Conservation (phyloP, 2,113 vertebrate genomes). For the Formicarius rufipectus region DNA sequence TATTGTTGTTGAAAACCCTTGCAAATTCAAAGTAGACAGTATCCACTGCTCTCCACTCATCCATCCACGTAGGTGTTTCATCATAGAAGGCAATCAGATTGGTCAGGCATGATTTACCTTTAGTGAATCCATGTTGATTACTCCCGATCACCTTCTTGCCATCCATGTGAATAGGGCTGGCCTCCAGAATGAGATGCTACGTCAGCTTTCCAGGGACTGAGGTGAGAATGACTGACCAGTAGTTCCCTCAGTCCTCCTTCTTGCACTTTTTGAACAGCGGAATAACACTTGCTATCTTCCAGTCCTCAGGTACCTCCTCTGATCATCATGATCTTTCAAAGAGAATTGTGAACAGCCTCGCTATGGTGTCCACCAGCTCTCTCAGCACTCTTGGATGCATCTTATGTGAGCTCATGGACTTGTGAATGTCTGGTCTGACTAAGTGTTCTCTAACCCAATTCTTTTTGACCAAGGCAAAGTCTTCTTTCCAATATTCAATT, state of each 20-base stretch:
- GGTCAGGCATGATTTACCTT: background rate
- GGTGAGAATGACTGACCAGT: background rate
- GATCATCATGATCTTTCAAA: background rate
- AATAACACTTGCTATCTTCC: background rate
- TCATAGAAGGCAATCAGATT: background rate
- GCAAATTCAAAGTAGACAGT: background rate
- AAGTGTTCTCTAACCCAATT: background rate
- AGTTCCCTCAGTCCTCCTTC: background rate
- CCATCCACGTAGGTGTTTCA: background rate
- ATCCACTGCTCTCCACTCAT: background rate
- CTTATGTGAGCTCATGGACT: background rate
- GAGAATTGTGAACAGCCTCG: accelerated
- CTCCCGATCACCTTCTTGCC: background rate
- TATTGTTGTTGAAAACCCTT: background rate
- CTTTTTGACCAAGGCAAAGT: background rate
- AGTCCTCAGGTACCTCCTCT: background rate
- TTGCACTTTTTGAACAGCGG: background rate
- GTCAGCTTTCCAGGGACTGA: background rate
- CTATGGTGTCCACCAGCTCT: background rate
- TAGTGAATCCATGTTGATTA: background rate
- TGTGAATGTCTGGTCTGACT: background rate
- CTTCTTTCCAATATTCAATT: background rate
- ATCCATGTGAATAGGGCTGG: no score
- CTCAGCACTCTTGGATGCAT: background rate
- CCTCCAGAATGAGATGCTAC: background rate